Evolutionary conservation across 2,888 invertebrate species (phyloP), one percentile per base, ranked within the genome.

Genomic region (Chamaedrilus cognettii): DNA sequence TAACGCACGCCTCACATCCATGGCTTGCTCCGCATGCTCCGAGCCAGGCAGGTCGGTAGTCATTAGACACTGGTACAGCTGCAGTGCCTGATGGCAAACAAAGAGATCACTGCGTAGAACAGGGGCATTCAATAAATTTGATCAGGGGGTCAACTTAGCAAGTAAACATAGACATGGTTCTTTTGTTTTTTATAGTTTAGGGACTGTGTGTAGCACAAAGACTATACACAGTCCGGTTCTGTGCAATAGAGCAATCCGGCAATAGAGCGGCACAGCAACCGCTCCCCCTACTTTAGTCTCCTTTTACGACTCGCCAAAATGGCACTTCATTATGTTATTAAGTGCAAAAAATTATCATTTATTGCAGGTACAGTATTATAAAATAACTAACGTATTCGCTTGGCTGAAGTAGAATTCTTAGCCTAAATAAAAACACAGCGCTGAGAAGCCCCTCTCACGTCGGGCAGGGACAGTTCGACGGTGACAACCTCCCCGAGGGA

Each of bases 401-500:
- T n/a, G n/a, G n/a, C n/a, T n/a, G n/a, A n/a, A n/a, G n/a, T n/a
- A n/a, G n/a, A n/a, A n/a, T n/a, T n/a, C n/a, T n/a, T n/a, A n/a
- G n/a, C n/a, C n/a, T n/a, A n/a, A n/a, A n/a, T n/a, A n/a, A n/a
- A n/a, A n/a, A n/a, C n/a, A n/a, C n/a, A n/a, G n/a, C n/a, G n/a
- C n/a, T n/a, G n/a, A n/a, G n/a, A 15, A n/a, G n/a, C 7, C 26
- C 11, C n/a, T 49, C 66, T 68, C 59, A 91, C 91, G 88, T 96
- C 95, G 30, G 93, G 92, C 67, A 94, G 86, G 65, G 93, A 89
- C 74, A 96, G 87, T 85, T 96, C 95, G 75, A 95, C 85, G 82
- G 89, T 91, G 75, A 95, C 89, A 76, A 88, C 85, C 80, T 92
- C 92, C 77, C 93, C 92, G 62, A 90, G 87, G 77, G 90, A 89